These are phyloP conservation scores for Tanytarsus gracilentus DNA, from an alignment of 2,888 invertebrate species.

Conservation along the genomic window DNA sequence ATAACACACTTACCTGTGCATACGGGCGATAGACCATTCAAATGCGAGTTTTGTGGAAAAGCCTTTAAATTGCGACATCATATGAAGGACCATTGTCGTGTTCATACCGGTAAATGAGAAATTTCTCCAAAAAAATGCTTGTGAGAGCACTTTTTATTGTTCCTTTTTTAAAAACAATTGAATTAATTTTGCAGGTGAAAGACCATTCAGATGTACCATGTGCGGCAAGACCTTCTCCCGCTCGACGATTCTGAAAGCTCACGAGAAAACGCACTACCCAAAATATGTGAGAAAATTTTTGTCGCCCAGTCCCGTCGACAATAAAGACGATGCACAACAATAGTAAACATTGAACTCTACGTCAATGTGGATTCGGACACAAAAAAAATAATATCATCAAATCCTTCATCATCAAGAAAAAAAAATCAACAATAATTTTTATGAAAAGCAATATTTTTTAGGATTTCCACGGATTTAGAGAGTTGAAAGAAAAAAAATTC, in stretches of 20 bases:
- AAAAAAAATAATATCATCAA: conserved; percentile 34
- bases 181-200: conserved; percentile 52
- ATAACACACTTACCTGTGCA: conserved; percentile 82
- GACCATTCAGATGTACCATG: conserved; percentile 78
- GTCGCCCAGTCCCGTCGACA: conserved; percentile 77
- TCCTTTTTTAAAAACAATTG: not conserved
- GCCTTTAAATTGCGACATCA: conserved; percentile 86
- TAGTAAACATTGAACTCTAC: conserved; percentile 48
- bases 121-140: conserved; percentile 7
- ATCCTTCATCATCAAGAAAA: not conserved
- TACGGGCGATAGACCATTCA: conserved; percentile 83
- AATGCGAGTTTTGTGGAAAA: conserved; percentile 90
- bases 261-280: conserved; percentile 87
- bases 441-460: not conserved
- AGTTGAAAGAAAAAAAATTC: no score
- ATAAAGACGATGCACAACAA: conserved; percentile 71
- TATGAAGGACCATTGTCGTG: conserved; percentile 91
- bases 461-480: no score
- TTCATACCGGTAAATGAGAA: conserved; percentile 64
- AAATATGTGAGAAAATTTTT: conserved; percentile 84
- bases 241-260: conserved; percentile 83
- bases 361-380: conserved; percentile 42
- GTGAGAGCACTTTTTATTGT: not conserved
- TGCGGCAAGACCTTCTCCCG: conserved; percentile 88
- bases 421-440: conserved; percentile 2